Conservation (phyloP, 2,113 vertebrate species). For the Chionomys nivalis region DNA sequence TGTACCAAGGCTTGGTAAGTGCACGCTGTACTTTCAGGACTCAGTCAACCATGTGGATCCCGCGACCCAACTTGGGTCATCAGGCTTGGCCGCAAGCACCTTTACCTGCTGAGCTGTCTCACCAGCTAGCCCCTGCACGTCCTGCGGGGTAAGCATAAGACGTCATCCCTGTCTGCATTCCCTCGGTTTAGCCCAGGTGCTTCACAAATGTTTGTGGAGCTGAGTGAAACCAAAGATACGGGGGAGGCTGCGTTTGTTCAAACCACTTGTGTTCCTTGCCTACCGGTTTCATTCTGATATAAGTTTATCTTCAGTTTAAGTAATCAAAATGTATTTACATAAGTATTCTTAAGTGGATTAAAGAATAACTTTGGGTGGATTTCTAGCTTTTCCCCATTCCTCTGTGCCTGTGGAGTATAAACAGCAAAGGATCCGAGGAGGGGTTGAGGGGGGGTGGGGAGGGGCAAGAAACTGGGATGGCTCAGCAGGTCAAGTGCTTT, state of each 20-base stretch:
- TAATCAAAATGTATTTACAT: conserved; percentile 28
- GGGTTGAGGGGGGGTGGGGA: neutral
- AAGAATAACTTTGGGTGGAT: conserved; percentile 15
- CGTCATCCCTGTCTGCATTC: neutral
- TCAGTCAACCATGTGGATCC: neutral
- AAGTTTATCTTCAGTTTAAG: conserved; percentile 26
- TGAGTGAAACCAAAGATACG: neutral
- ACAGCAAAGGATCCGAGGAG: neutral
- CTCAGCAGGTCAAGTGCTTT: neutral
- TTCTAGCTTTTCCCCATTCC: neutral
- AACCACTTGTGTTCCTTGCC: conserved; percentile 16
- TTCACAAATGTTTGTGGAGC: neutral
- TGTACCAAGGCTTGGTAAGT: fast-evolving
- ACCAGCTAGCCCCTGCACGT: neutral
- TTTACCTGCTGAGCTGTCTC: neutral
- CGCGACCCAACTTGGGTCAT: neutral
- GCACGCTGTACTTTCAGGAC: neutral
- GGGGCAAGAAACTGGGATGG: too few relatives aligned
- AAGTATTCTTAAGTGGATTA: neutral
- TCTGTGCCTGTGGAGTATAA: neutral
- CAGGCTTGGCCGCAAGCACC: neutral
- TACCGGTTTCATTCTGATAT: neutral
- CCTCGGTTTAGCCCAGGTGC: neutral
- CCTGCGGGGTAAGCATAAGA: neutral
- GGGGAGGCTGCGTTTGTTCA: neutral